A percentile compares a stretch with the other conserved stretches of the same genome.
These are phyloP conservation scores for Gadus chalcogrammus DNA, from an alignment of 2,113 vertebrate species.

Conservation along the genomic window DNA sequence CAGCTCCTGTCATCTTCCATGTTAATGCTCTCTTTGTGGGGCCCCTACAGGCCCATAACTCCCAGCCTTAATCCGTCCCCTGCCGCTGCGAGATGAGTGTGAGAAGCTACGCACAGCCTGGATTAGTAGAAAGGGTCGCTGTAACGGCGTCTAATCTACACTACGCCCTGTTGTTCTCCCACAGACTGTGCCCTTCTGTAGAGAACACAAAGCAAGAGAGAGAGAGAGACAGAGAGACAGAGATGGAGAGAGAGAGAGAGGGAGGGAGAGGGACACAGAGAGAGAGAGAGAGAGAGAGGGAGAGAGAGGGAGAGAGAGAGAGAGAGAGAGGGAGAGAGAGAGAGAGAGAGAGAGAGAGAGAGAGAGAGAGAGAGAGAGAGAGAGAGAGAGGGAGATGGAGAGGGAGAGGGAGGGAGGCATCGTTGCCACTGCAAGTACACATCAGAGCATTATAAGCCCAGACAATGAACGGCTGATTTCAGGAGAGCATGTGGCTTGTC, in stretches of 20 bases:
- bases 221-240: slow-evolving; percentile 5
- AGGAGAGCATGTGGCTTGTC: slow-evolving; percentile 46
- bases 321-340: too few species aligned
- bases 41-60: slow-evolving; percentile 53
- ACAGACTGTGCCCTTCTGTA: slow-evolving; percentile 22
- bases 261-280: too few species aligned
- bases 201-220: slow-evolving; percentile 43
- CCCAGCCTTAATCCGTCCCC: slow-evolving; percentile 58
- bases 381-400: too few species aligned
- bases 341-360: too few species aligned
- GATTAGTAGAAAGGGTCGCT: slow-evolving; percentile 68
- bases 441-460: slow-evolving; percentile 33
- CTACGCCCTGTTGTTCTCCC: slow-evolving; percentile 40
- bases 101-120: slow-evolving; percentile 32
- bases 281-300: slow-evolving; percentile 9
- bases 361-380: slow-evolving; percentile 9
- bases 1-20: slow-evolving; percentile 57
- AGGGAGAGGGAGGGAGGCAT: not conserved
- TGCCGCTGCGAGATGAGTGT: slow-evolving; percentile 44
- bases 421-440: slow-evolving; percentile 37
- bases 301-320: not conserved
- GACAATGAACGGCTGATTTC: slow-evolving; percentile 42
- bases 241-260: not conserved
- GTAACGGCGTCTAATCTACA: slow-evolving; percentile 61
- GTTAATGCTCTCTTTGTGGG: slow-evolving; percentile 57